phyloP scores from a whole-genome alignment of 2,888 invertebrate species.

The Romanomermis culicivorax region DNA sequence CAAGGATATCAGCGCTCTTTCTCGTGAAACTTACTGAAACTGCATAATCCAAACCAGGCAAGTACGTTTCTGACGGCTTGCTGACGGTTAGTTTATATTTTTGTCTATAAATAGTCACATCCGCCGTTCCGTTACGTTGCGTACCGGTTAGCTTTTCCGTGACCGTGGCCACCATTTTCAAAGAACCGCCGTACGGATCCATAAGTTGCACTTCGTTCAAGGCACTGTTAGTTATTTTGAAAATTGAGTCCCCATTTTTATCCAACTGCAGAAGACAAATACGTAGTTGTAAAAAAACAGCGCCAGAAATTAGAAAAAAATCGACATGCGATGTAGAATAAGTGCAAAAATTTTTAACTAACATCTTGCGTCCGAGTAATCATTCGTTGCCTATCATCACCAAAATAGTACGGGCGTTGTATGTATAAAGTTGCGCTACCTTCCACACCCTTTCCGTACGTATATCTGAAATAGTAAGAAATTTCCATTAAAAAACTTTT shows the following conservation, averaged over 20 bases:
- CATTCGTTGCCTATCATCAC: no score
- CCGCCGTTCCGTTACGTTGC: constrained; percentile 26
- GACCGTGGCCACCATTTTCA: constrained; percentile 63
- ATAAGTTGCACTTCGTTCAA: constrained; percentile 24
- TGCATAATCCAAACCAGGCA: constrained; percentile 61
- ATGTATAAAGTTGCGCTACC: constrained; percentile 33
- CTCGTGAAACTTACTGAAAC: constrained; percentile 45
- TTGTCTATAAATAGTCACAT: constrained; percentile 52
- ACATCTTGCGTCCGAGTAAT: no score
- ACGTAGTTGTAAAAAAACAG: neutral
- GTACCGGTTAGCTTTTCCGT: constrained; percentile 70
- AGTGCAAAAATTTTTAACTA: no score
- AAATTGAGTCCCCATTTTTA: constrained; percentile 21
- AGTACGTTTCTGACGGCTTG: constrained; percentile 61
- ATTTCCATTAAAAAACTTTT: neutral
- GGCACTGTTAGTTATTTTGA: constrained; percentile 23
- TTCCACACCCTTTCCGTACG: constrained; percentile 41
- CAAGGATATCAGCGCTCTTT: no score
- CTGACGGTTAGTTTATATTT: constrained; percentile 53
- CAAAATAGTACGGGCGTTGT: constrained; percentile 10
- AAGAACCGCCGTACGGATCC: no score
- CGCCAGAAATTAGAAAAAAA: neutral
- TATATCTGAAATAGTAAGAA: constrained; percentile 34
- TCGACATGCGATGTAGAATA: no score
- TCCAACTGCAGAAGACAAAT: neutral